Evolutionary conservation across 2,797 vertebrate species (phyloP).

Genomic region (Melopsittacus undulatus): DNA sequence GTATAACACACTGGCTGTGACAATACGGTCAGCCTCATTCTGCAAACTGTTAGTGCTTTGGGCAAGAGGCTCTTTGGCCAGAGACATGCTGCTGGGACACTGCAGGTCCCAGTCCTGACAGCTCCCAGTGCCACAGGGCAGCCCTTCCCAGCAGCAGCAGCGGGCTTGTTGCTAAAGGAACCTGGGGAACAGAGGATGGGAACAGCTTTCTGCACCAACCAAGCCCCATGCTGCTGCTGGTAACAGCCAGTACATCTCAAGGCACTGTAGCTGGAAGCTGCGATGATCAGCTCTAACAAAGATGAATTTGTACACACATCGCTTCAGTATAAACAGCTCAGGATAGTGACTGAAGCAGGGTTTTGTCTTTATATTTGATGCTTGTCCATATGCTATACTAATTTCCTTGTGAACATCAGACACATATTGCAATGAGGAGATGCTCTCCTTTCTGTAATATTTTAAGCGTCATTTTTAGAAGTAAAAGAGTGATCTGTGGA

Average conservation of each 20-base stretch:
- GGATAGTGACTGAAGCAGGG: neutral
- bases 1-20: neutral
- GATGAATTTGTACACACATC: neutral
- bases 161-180: neutral
- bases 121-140: rapidly evolving
- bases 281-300: neutral
- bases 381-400: neutral
- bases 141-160: neutral
- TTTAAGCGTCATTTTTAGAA: neutral
- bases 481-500: neutral
- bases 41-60: neutral
- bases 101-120: neutral
- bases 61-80: neutral
- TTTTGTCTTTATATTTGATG: neutral
- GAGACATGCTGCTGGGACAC: neutral
- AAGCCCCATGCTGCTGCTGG: no score
- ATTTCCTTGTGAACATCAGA: neutral
- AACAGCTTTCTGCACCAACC: neutral
- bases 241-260: neutral
- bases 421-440: neutral
- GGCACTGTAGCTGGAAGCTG: neutral
- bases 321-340: neutral
- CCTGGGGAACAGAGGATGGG: neutral
- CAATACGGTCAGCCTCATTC: neutral
- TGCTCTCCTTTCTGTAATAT: neutral